Evolutionary conservation across 2,888 invertebrate genomes (phyloP), one percentile per base, ranked within the genome.

Genomic region (Spisula subtruncata): DNA sequence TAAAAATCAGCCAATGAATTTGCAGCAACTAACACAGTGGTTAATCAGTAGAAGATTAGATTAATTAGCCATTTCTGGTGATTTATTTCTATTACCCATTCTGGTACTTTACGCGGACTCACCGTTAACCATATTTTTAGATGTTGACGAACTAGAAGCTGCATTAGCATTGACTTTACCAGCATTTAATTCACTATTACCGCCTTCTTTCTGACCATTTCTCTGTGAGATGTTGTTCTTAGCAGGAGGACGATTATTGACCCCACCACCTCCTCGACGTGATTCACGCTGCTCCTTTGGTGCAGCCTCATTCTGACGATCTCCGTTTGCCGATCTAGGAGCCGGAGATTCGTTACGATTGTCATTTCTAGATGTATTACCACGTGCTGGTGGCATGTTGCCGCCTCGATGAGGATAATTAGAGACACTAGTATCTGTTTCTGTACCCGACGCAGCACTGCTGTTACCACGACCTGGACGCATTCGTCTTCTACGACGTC

Each of bases 391-490:
- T 14, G 75, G 14, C 16, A 35, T 14, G 75, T 75, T 75, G 1
- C 75, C 46, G 14, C 88, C 87, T 20, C 89, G 81, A 14, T 84
- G 88, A 25, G 92, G 90, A 85, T 94, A 95, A 88, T 94, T 95
- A 35, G 95, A 94, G 12, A 95, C 94, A 92, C 95, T 95, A 56
- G 94, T 95, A 90, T 96, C 96, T 0, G 95, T 95, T 90, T 96
- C 96, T 35, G 96, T 95, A 32, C 96, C 96, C 10, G 95, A 95
- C 8, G 95, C 94, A 48, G 94, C 94, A 82, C 94, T 93, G 48
- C 94, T 94, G 86, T 94, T 95, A 20, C 95, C 95, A 25, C 95
- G 92, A n/a, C 92, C 92, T 35, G 93, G 89, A 32, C 93, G 92
- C n/a, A 94, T 88, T 79, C 92, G 92, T 32, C 94, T 81, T 25